A percentile compares a stretch with the other conserved stretches of the same genome.
These are phyloP conservation scores for Synanthedon formicaeformis DNA, from an alignment of 2,888 invertebrate species.

Conservation along the genomic window DNA sequence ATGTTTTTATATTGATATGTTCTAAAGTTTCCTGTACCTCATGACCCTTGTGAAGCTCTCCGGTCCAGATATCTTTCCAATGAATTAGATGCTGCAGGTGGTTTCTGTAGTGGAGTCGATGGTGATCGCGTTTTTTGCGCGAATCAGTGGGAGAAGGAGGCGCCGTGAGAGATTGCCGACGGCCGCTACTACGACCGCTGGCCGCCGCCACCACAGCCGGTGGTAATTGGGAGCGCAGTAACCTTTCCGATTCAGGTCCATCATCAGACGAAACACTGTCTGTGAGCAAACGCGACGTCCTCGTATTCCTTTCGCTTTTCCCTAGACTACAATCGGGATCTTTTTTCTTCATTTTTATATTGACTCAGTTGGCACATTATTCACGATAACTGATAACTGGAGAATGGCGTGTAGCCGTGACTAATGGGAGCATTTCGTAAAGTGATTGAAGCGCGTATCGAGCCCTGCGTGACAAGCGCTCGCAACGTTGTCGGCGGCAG, in stretches of 20 bases:
- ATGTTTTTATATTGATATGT: not conserved
- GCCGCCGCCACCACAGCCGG: constrained; percentile 34
- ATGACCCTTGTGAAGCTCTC: constrained; percentile 53
- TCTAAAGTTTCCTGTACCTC: constrained; percentile 38
- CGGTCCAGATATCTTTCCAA: constrained; percentile 64
- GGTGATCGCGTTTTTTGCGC: constrained; percentile 49
- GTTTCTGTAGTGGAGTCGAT: constrained; percentile 52
- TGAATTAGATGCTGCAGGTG: constrained; percentile 59
- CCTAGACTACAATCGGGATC: constrained; percentile 37
- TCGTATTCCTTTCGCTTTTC: constrained; percentile 31
- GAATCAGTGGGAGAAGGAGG: constrained; percentile 64
- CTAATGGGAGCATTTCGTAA: constrained; percentile 39
- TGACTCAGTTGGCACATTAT: constrained; percentile 17
- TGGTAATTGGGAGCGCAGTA: constrained; percentile 39
- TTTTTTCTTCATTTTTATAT: constrained; percentile 43
- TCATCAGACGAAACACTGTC: constrained; percentile 62
- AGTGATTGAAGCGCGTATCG: constrained; percentile 15
- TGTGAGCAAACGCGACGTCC: constrained; percentile 42
- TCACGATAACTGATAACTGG: constrained; percentile 17
- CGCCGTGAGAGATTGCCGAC: constrained; percentile 57
- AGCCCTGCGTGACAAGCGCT: constrained; percentile 19
- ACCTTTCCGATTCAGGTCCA: constrained; percentile 54
- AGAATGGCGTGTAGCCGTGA: constrained; percentile 20
- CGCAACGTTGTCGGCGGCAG: constrained; percentile 39
- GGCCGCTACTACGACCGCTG: constrained; percentile 28